Conservation (phyloP, 2,797 vertebrate species). For the Argya squamiceps region DNA sequence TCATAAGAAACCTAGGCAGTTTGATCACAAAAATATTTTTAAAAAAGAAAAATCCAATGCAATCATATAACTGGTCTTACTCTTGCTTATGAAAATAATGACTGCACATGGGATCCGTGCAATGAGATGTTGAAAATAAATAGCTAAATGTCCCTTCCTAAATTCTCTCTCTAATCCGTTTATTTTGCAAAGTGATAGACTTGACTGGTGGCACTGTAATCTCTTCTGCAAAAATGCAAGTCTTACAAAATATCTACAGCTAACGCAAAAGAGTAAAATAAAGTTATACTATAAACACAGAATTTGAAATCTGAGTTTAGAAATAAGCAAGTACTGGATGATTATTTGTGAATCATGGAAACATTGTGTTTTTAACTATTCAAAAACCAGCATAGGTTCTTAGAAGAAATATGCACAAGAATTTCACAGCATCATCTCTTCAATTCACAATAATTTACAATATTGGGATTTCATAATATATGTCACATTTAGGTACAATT, state of each 20-base stretch:
- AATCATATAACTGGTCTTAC: background rate
- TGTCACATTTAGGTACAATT: background rate
- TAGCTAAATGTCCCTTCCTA: background rate
- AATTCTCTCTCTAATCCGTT: background rate
- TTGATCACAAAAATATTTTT: background rate
- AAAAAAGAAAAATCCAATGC: background rate
- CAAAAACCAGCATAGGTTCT: background rate
- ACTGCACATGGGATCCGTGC: background rate
- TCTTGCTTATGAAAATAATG: background rate
- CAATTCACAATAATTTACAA: background rate
- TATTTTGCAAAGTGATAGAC: background rate
- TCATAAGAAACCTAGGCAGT: background rate
- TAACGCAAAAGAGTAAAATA: background rate
- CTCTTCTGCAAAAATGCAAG: background rate
- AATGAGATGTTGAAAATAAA: background rate
- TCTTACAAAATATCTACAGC: background rate
- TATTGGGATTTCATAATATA: background rate
- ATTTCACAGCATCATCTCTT: background rate
- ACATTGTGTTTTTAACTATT: background rate
- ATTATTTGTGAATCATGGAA: background rate
- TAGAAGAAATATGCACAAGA: background rate
- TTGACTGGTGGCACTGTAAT: background rate
- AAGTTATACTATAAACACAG: background rate
- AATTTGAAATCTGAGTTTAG: background rate
- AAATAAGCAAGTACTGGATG: background rate